Base-by-base conservation (phyloP, 1,140 invertebrate genomes). In the Campoletis sonorensis region DNA sequence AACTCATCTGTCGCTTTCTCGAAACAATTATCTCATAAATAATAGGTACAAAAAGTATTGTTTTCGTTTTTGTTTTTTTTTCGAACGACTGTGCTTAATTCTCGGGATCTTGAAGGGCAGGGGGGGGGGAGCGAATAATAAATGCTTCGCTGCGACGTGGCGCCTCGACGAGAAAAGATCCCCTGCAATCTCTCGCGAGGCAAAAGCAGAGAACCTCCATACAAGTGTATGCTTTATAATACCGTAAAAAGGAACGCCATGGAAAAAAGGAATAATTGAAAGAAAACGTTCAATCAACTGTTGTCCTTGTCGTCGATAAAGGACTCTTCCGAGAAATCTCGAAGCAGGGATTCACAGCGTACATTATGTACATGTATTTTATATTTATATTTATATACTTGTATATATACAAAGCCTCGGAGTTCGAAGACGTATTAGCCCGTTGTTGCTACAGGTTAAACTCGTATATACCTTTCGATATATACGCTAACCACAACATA, bases 401-500 rank as follows among this genome's bases (percentile, higher is more conserved):
- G 7, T 64, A 16, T 54, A 16, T n/a, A n/a, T n/a, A n/a, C 51
- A 3, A 11, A 21, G 58, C n/a, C 16, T 26, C 4, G 58, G 58
- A 64, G 58, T 64, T 64, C 58, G 58, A 64, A 64, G 58, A 64
- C 58, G 58, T 64, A 64, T 64, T 64, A 64, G 58, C 58, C 58
- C 58, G 58, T 64, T 64, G 58, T 64, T 64, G 58, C 58, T 64
- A 64, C 58, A 64, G 58, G 58, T 21, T 23, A 64, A 64, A 64
- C 58, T 64, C 21, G 58, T 64, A 64, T 64, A 21, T 64, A 64
- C 58, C 58, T 23, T 21, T 64, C n/a, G n/a, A 64, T 64, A 64
- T 64, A 64, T 64, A 10, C 11, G 1, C 23, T 23, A 54, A 7
- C n/a, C 58, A 64, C 58, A 23, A 64, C 58, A 64, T 23, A 64